These are phyloP conservation scores for Meriones unguiculatus DNA, from an alignment of 2,113 vertebrate genomes.

Conservation along the genomic window DNA sequence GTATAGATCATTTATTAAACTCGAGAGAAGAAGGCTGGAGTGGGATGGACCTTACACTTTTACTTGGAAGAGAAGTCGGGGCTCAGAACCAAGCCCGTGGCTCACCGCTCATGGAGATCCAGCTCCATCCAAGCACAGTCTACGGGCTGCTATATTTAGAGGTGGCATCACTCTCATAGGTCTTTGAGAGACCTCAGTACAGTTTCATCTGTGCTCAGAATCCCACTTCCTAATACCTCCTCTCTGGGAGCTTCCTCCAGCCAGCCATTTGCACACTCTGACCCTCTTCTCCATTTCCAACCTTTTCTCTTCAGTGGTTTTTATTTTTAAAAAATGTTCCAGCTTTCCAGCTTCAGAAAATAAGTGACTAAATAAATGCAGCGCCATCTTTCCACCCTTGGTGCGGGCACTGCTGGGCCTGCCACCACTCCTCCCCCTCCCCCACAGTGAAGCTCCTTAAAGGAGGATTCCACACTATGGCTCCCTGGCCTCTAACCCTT, in stretches of 20 bases:
- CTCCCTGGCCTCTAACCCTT: background rate
- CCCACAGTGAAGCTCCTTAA: background rate
- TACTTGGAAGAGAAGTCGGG: background rate
- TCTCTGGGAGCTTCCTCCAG: background rate
- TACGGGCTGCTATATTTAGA: background rate
- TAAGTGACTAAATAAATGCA: background rate
- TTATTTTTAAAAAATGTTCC: background rate
- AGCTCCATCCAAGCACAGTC: background rate
- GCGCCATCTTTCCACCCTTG: background rate
- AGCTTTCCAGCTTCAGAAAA: background rate
- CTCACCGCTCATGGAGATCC: background rate
- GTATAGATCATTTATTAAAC: background rate
- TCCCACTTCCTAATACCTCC: background rate
- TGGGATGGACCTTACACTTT: background rate
- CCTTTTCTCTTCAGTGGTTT: background rate
- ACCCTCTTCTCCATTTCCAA: background rate
- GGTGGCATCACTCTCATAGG: background rate
- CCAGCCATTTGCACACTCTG: background rate
- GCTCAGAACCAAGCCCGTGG: background rate
- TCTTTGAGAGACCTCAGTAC: background rate
- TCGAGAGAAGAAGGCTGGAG: background rate
- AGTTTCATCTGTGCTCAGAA: background rate
- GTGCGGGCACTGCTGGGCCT: background rate
- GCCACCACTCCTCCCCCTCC: background rate
- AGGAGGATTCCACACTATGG: background rate